Evolutionary conservation across 1,140 invertebrate genomes (phyloP), one percentile per base, ranked within the genome.

Genomic region (Drosophila azteca): DNA sequence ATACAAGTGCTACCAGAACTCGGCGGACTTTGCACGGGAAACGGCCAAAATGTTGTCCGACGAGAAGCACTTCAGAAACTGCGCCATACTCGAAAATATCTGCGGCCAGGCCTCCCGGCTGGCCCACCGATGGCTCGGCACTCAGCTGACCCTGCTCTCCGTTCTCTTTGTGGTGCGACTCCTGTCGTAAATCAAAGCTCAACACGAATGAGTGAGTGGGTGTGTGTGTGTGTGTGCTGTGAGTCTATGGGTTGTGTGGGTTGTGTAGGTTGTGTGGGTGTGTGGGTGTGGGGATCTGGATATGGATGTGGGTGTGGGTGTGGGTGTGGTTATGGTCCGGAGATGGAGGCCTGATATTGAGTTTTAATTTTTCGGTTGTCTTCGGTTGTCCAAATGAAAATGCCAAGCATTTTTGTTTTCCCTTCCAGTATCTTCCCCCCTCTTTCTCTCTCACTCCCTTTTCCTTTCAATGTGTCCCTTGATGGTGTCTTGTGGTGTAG

Each of bases 1-100:
- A 3, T 91, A 77, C 64, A 91, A 91, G 55, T 91, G 90, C 76
- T 90, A 91, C 45, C 77, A 91, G 45, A 61, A 91, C 45, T 91
- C 90, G 58, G 90, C 90, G 3, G 77, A 81, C 49, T 91, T 90
- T 57, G 90, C 89, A 53, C 77, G 90, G 7, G 89, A 90, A 49
- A 91, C 87, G 50, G 90, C 90, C 44, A 90, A 90, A 88, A 90
- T 90, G 81, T 49, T 91, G 35, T 90, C 90, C 22, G 88, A 91
- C 51, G 90, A 91, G 65, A 91, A 88, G 48, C 90, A 91, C 41
- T 91, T 91, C 41, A 73, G 66, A 43, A 91, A 90, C 48, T 91
- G 90, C 51, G 84, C 84, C n/a, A 64, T 81, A 22, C 69, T 87
- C 17, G 81, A 91, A 49, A 63, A 87, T 24, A 64, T 87, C n/a